Evolutionary conservation across 2,797 vertebrate genomes (phyloP), one percentile per base, ranked within the genome.

Genomic region (Syncerus caffer): DNA sequence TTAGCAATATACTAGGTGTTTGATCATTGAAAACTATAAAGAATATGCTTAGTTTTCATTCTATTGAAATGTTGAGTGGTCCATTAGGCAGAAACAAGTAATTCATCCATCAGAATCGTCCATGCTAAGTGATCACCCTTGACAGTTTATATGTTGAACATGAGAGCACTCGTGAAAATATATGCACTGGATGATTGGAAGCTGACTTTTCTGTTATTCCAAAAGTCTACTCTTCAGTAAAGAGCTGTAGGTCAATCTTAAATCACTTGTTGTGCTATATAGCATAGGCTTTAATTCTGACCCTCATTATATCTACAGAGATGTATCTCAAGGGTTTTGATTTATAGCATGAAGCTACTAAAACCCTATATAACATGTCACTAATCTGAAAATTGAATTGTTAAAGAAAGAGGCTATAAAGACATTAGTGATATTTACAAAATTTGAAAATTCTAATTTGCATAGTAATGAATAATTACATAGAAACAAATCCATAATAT

Each of bases 1-100:
- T 89, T 90, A 58, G 78, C 55, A 92, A 80, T 84, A 42, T 47
- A 50, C 47, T 87, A 95, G 29, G 31, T 92, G 29, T 93, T 83
- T 97, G 78, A 95, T 96, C 85, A 90, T 34, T 93, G 83, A 96
- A 94, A 95, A 97, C 71, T 90, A 62, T 84, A 67, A 92, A 96
- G 78, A 92, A 78, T 83, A 74, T 93, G 74, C 42, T 95, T 92
- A 96, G 62, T 94, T 94, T 95, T 89, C 64, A 29, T 76, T 95
- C 93, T 96, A 76, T 5, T 92, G 96, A 95, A 96, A 92, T 95
- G 15, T 71, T 64, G 58, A 93, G 85, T 85, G 88, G 50, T 84
- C 82, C 71, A 86, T 93, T 93, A 96, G 27, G 57, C 88, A 97
- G 85, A 92, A 91, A 79, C 27, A 71, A 95, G 87, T 51, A 92